A percentile compares a stretch with the other conserved stretches of the same genome.
These are phyloP conservation scores for Nematostella vectensis DNA, from an alignment of 92 coral and sea anemone genomes.

Conservation along the genomic window DNA sequence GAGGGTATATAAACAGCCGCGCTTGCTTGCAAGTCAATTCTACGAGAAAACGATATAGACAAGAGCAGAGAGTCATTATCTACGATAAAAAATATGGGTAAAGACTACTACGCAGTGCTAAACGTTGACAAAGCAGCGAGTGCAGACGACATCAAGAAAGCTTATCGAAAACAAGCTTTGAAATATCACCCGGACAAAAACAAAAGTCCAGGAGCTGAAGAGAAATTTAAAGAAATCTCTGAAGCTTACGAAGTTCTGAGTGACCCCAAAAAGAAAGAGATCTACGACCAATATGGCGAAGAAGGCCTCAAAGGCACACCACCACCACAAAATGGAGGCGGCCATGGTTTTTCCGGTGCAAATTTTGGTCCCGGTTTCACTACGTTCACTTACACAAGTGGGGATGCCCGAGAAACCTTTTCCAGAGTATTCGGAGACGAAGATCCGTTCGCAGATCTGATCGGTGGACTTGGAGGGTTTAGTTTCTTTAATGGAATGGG, in stretches of 20 bases:
- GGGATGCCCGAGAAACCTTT: slow-evolving; percentile 70
- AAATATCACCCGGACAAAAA: slow-evolving; percentile 95
- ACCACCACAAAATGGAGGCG: slow-evolving; percentile 17
- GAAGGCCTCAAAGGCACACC: slow-evolving; percentile 74
- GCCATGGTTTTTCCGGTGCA: slow-evolving; percentile 15
- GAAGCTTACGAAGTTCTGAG: slow-evolving; percentile 96
- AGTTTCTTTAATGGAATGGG: slow-evolving; percentile 37
- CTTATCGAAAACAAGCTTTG: slow-evolving; percentile 88
- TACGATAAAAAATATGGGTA: slow-evolving; percentile 54
- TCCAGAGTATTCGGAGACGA: slow-evolving; percentile 62
- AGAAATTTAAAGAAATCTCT: slow-evolving; percentile 91
- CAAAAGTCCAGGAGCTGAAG: slow-evolving; percentile 87
- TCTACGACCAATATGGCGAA: slow-evolving; percentile 87
- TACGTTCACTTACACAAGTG: slow-evolving; percentile 51
- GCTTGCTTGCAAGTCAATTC: too few species aligned
- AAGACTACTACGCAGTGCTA: slow-evolving; percentile 73
- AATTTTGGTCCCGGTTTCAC: slow-evolving; percentile 39
- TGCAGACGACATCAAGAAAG: slow-evolving; percentile 84
- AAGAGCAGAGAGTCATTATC: too few species aligned
- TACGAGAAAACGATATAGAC: neutral
- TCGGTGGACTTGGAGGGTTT: slow-evolving; percentile 78
- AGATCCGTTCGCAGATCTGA: slow-evolving; percentile 76
- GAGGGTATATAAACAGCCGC: slow-evolving; percentile 15
- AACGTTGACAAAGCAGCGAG: slow-evolving; percentile 68
- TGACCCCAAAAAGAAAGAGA: slow-evolving; percentile 62